Conservation (phyloP, 2,113 vertebrate genomes). For the Pica pica region DNA sequence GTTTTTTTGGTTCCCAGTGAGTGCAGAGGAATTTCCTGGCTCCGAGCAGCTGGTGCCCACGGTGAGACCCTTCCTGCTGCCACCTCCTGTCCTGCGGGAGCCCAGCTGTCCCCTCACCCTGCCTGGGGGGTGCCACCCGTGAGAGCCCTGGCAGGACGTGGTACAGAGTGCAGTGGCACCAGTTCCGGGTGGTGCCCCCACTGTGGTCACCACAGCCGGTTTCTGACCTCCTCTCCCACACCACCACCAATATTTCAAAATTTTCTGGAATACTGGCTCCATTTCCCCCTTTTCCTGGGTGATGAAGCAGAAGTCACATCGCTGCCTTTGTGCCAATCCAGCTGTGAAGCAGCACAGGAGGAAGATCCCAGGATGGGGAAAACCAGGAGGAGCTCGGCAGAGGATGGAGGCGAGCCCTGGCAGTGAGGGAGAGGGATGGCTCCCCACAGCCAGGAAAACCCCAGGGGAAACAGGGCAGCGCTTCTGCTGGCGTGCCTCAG, state of each 20-base stretch:
- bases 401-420: rapidly evolving
- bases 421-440: not conserved
- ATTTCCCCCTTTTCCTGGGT: not conserved
- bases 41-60: not conserved
- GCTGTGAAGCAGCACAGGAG: not conserved
- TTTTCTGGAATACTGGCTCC: not conserved
- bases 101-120: not conserved
- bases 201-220: rapidly evolving
- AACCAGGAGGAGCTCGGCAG: not conserved
- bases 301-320: not conserved
- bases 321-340: not conserved
- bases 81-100: not conserved
- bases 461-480: rapidly evolving
- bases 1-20: too few species aligned
- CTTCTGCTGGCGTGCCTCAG: not conserved
- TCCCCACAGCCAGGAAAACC: rapidly evolving
- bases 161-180: not conserved
- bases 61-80: not conserved
- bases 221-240: not conserved
- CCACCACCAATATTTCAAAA: rapidly evolving
- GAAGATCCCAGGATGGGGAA: not conserved
- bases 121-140: not conserved
- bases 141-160: not conserved
- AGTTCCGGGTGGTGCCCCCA: rapidly evolving
- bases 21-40: not conserved